phyloP scores from a whole-genome alignment of 1,140 invertebrate genomes.

The Chrysopa pallens region DNA sequence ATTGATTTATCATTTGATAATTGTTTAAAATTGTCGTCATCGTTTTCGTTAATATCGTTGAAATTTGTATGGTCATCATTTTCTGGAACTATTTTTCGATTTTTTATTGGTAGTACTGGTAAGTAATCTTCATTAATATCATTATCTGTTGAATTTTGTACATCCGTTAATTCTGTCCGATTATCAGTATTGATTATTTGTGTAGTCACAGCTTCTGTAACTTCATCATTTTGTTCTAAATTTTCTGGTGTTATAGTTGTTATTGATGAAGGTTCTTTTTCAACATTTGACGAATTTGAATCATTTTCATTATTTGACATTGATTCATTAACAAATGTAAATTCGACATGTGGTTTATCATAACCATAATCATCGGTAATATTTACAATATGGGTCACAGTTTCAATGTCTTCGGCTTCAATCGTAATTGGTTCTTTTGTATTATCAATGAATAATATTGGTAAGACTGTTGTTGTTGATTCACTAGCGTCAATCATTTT shows the following conservation, averaged over 20 bases:
- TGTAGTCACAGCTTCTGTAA: not conserved
- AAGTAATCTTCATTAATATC: conserved; percentile 2
- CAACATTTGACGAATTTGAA: too few species aligned
- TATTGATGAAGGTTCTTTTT: too few species aligned
- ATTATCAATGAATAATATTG: not conserved
- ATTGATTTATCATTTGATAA: too few species aligned
- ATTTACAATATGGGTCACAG: conserved; percentile 9
- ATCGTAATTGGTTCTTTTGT: conserved; percentile 3
- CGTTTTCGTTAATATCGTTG: not conserved
- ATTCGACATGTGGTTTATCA: too few species aligned
- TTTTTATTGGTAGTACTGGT: not conserved
- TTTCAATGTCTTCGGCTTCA: conserved; percentile 10
- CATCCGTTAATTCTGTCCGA: not conserved
- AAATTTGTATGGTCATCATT: not conserved
- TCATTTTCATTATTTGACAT: too few species aligned
- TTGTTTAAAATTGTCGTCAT: not conserved
- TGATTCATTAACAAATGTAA: too few species aligned
- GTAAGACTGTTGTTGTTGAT: not conserved
- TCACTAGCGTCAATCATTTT: conserved; percentile 1
- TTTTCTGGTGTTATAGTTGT: too few species aligned
- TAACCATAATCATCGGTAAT: conserved; percentile 4
- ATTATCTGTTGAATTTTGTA: not conserved
- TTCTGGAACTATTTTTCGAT: not conserved
- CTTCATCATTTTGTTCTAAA: too few species aligned
- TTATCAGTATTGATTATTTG: conserved; percentile 3